These are phyloP conservation scores for Drosophila sordidula DNA, from an alignment of 2,888 invertebrate genomes.

Conservation along the genomic window DNA sequence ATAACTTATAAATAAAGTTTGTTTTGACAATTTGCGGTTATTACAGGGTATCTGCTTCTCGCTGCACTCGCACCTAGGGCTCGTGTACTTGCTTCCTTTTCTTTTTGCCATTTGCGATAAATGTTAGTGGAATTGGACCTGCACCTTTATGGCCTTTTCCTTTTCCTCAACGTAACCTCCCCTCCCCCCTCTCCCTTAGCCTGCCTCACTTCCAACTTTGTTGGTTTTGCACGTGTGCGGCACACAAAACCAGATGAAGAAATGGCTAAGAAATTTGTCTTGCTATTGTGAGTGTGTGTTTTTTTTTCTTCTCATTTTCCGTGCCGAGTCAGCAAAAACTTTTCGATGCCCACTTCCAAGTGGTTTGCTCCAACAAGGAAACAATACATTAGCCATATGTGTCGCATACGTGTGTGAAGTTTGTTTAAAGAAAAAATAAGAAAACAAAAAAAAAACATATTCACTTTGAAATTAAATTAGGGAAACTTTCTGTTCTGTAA, in stretches of 20 bases:
- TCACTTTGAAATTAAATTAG: conserved; percentile 25
- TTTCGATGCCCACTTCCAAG: conserved; percentile 19
- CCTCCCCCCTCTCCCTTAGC: not conserved
- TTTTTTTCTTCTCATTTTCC: conserved; percentile 26
- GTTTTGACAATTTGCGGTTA: no score
- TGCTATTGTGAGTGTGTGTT: conserved; percentile 17
- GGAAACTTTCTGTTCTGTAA: conserved; percentile 25
- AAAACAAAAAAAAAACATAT: not conserved
- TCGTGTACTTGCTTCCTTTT: conserved; percentile 1
- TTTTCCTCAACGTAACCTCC: conserved; percentile 22
- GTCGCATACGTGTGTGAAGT: not conserved
- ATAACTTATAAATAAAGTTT: no score
- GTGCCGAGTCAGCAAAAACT: conserved; percentile 45
- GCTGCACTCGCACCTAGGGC: not conserved
- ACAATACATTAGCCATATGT: conserved; percentile 31
- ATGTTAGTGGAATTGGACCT: conserved; percentile 58
- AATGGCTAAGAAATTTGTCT: conserved; percentile 48
- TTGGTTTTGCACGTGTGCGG: conserved; percentile 63
- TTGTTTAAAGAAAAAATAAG: not conserved
- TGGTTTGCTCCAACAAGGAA: conserved; percentile 39
- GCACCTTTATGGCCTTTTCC: conserved; percentile 64
- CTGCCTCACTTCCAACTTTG: conserved; percentile 12
- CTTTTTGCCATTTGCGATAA: conserved; percentile 19
- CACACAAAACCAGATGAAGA: conserved; percentile 43
- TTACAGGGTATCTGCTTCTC: not conserved